Percentiles rank a stretch among this genome's conserved stretches.
phyloP scores from a whole-genome alignment of 2,888 invertebrate genomes.

The Drosophila kuntzei region DNA sequence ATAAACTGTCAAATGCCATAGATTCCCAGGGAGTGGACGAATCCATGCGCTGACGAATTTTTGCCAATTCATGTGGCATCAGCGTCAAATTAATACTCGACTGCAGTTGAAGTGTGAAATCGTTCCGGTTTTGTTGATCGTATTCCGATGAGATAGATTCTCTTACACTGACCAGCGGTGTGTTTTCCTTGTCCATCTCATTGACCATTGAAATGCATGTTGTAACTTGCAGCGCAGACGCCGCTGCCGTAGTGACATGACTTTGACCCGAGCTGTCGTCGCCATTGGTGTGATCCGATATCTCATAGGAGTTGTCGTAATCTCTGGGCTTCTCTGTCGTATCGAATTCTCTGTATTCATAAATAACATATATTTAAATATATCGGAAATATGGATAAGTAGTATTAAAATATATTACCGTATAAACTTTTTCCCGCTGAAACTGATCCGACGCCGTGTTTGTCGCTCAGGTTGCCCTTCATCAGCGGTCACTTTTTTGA shows the following conservation, averaged over 20 bases:
- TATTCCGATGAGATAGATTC: constrained; percentile 3
- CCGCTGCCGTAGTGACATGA: constrained; percentile 19
- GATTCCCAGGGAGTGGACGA: constrained; percentile 6
- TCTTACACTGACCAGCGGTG: constrained; percentile 1
- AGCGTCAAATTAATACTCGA: constrained; percentile 62
- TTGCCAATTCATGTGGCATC: constrained; percentile 49
- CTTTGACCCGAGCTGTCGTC: constrained; percentile 49
- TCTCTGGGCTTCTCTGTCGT: constrained; percentile 54
- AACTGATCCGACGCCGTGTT: constrained; percentile 67
- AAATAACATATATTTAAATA: neutral
- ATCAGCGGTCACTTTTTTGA: constrained; percentile 44
- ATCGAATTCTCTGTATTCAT: constrained; percentile 53
- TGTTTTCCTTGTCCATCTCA: constrained; percentile 52
- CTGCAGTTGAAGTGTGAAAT: constrained; percentile 51
- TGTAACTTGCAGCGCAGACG: constrained; percentile 37
- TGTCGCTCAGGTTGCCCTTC: constrained; percentile 19
- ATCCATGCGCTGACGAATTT: constrained; percentile 4
- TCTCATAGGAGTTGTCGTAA: constrained; percentile 66
- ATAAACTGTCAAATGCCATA: constrained; percentile 48
- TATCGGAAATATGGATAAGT: neutral
- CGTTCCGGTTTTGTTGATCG: constrained; percentile 30
- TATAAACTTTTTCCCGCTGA: constrained; percentile 68
- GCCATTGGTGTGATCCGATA: constrained; percentile 61
- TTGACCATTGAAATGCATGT: constrained; percentile 3
- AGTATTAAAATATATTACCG: constrained; percentile 36